Conservation (phyloP, 2,888 invertebrate species). For the Galerucella nymphaeae region DNA sequence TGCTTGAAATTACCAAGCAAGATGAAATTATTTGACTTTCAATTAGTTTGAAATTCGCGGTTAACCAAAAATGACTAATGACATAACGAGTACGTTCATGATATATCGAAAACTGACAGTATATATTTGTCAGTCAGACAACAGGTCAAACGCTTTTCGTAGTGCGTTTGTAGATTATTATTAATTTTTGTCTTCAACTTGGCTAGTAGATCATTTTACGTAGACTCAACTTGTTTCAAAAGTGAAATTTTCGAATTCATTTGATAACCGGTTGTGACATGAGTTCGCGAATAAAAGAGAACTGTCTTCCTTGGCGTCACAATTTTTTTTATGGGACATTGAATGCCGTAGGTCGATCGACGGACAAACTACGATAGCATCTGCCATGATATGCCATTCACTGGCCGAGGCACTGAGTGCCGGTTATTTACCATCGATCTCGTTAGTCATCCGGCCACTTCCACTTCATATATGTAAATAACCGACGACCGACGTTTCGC, state of each 20-base stretch:
- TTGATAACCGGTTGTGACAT: slow-evolving; percentile 6
- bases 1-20: too few relatives aligned
- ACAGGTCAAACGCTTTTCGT: too few relatives aligned
- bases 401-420: slow-evolving; percentile 36
- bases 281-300: slow-evolving; percentile 3
- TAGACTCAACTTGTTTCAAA: neutral
- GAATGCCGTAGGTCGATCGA: slow-evolving; percentile 40
- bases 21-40: too few relatives aligned
- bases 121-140: too few relatives aligned
- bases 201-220: too few relatives aligned
- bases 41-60: too few relatives aligned
- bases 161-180: too few relatives aligned
- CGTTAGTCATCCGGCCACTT: slow-evolving; percentile 43
- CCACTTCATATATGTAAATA: slow-evolving; percentile 33
- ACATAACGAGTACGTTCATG: too few relatives aligned
- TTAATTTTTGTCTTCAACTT: too few relatives aligned
- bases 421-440: slow-evolving; percentile 47
- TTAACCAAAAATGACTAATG: too few relatives aligned
- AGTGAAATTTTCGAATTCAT: neutral
- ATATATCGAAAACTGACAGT: too few relatives aligned
- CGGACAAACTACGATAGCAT: slow-evolving; percentile 42
- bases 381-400: slow-evolving; percentile 47
- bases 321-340: slow-evolving; percentile 49
- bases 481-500: slow-evolving; percentile 25
- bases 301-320: slow-evolving; percentile 47